Evolutionary conservation across 2,113 vertebrate species (phyloP), one percentile per base, ranked within the genome.

Genomic region (Tupaia chinensis): DNA sequence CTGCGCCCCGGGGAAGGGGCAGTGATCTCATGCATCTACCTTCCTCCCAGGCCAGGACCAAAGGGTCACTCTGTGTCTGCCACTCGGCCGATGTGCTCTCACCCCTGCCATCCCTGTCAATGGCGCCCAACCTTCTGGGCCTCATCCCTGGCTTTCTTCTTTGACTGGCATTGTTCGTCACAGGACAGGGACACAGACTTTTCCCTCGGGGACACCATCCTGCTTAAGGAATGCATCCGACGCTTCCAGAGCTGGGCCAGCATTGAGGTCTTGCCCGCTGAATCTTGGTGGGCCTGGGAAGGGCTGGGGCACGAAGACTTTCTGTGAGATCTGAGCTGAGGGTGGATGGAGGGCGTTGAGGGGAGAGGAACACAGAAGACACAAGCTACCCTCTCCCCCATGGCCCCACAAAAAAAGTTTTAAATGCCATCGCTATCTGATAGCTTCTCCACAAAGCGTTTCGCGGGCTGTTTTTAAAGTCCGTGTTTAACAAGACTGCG

Each of bases 341-440:
- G 77, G 58, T 6, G 11, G 74, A 5, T 1, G 5, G 0, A 3
- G 68, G 32, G 54, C 44, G 5, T 44, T 44, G 29, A 13, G 9
- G 7, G 3, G 96, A 92, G 95, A 97, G 97, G 97, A 92, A 92
- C 93, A 88, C 97, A 74, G 95, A 96, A 93, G 83, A 96, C 93
- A 82, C 3, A 95, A 78, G 86, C 93, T 91, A 84, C 96, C 97
- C 44, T 44, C 44, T 4, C 44, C 44, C 44, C 44, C 44, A 44
- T 32, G 32, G 2, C 44, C 44, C 44, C 44, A 97, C 91, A 92
- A 96, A 97, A 96, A 97, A 89, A 91, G 96, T 87, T 98, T 97
- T 95, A 96, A 96, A 97, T 97, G 90, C 94, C 93, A 94, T 97
- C 98, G 90, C 94, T 92, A 94, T 97, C 98, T 77, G 97, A 94